Evolutionary conservation across 1,140 invertebrate genomes (phyloP), one percentile per base, ranked within the genome.

Genomic region (Carposina sasakii): DNA sequence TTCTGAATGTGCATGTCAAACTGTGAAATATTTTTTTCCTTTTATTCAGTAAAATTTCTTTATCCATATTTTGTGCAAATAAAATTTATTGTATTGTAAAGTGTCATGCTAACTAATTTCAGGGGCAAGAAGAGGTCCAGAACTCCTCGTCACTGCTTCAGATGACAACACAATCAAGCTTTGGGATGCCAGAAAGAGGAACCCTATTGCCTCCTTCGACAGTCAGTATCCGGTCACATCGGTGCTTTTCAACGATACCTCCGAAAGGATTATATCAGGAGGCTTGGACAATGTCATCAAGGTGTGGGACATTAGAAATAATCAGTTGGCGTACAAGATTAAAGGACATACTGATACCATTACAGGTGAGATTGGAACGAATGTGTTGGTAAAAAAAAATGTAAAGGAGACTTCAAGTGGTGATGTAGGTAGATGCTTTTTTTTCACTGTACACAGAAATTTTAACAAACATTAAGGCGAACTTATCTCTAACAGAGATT

Each of bases 281-380:
- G 98, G 98, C 3, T 95, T 99, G 39, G 98, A 99, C 77, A 99
- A 99, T 85, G 94, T 98, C 48, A 91, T 99, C 3, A 99, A 99
- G 89, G 94, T 98, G 1, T 99, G 98, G 98, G 98, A 99, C 83
- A 86, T 99, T 16, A 88, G 98, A 39, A 98, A 96, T 74, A 95
- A 96, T 76, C 91, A 93, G 45, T 82, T 98, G 23, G 73, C 96
- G 0, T 97, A 98, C 71, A 91, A 90, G 62, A 87, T 99, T 68
- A 89, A 92, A 63, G 93, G 93, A 1, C 93, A 99, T 68, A 92
- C 93, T 1, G 98, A 99, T 71, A 98, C 97, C 6, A 89, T 99
- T 3, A 99, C 98, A 3, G 97, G 96, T 54, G 64, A 46, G 37
- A 28, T 33, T 15, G 5, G 24, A 6, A 26, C 24, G 12, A 26